Conservation (phyloP, 2,797 vertebrate genomes). For the Enteromius argenteus region DNA sequence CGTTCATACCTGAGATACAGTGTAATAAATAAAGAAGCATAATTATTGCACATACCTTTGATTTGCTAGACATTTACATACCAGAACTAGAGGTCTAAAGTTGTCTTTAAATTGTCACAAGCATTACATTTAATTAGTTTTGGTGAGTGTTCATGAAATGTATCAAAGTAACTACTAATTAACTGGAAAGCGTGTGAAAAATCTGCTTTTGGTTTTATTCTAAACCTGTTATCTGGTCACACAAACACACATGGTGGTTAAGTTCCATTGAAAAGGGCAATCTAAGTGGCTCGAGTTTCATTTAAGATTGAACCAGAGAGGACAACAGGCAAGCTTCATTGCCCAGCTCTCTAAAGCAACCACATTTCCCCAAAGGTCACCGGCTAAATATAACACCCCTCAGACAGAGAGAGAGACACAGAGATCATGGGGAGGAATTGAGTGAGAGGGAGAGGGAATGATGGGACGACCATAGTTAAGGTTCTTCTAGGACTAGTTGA, state of each 20-base stretch:
- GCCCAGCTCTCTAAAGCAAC: conserved; percentile 64
- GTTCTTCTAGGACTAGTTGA: conserved; percentile 45
- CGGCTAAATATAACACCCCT: conserved; percentile 75
- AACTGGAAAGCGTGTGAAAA: conserved; percentile 20
- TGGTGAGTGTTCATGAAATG: neutral
- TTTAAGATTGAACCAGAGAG: conserved; percentile 47
- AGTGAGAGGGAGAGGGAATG: conserved; percentile 26
- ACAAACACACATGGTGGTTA: conserved; percentile 40
- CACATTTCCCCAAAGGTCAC: conserved; percentile 77
- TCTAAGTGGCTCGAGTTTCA: conserved; percentile 45
- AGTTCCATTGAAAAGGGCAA: conserved; percentile 49
- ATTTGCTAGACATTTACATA: conserved; percentile 13
- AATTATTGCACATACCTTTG: conserved; percentile 1
- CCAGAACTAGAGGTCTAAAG: neutral
- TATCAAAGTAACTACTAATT: neutral
- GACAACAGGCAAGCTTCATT: conserved; percentile 44
- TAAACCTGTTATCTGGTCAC: conserved; percentile 33
- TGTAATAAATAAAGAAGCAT: neutral
- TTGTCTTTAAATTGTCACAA: conserved; percentile 17
- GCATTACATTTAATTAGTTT: conserved; percentile 3
- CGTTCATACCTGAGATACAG: conserved; percentile 89
- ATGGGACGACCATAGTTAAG: conserved; percentile 4
- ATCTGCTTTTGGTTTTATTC: conserved; percentile 21
- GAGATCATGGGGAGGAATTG: conserved; percentile 20
- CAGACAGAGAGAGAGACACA: conserved; percentile 21